Evolutionary conservation across 2,797 vertebrate genomes (phyloP).

Genomic region (Capromys pilorides): DNA sequence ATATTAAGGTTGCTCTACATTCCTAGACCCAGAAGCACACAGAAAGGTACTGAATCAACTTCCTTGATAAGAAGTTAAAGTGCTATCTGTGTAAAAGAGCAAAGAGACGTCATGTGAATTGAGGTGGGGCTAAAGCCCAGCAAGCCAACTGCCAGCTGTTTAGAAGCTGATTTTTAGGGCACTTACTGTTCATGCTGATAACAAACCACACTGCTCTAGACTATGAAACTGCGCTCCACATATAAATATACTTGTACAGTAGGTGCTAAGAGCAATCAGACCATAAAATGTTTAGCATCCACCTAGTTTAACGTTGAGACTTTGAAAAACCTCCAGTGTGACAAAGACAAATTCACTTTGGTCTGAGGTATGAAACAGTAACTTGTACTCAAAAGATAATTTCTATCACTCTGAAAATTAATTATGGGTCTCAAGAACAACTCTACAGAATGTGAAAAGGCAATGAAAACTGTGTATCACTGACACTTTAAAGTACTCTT

Average conservation of each 20-base stretch:
- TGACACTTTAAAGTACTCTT: constrained; percentile 40
- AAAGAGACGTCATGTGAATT: constrained; percentile 82
- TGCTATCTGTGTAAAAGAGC: constrained; percentile 78
- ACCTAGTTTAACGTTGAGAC: constrained; percentile 53
- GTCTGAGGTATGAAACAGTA: constrained; percentile 62
- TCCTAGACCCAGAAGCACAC: background rate
- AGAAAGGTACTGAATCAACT: constrained; percentile 73
- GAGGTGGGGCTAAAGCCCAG: constrained; percentile 87
- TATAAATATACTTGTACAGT: background rate
- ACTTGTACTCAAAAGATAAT: constrained; percentile 88
- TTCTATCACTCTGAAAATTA: constrained; percentile 84
- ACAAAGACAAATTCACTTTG: constrained; percentile 57
- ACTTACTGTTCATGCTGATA: constrained; percentile 89
- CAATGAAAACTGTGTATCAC: constrained; percentile 38
- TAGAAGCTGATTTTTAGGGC: constrained; percentile 90
- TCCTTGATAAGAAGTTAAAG: constrained; percentile 82
- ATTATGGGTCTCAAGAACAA: background rate
- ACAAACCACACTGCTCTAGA: constrained; percentile 78
- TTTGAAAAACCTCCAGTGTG: constrained; percentile 63
- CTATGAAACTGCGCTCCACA: constrained; percentile 67
- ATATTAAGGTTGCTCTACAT: constrained; percentile 82
- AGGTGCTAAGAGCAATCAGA: constrained; percentile 61
- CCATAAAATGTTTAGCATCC: constrained; percentile 26
- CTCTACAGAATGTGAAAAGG: constrained; percentile 33
- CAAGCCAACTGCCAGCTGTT: constrained; percentile 88